Conservation (phyloP, 2,113 vertebrate species). For the Alouatta palliata region DNA sequence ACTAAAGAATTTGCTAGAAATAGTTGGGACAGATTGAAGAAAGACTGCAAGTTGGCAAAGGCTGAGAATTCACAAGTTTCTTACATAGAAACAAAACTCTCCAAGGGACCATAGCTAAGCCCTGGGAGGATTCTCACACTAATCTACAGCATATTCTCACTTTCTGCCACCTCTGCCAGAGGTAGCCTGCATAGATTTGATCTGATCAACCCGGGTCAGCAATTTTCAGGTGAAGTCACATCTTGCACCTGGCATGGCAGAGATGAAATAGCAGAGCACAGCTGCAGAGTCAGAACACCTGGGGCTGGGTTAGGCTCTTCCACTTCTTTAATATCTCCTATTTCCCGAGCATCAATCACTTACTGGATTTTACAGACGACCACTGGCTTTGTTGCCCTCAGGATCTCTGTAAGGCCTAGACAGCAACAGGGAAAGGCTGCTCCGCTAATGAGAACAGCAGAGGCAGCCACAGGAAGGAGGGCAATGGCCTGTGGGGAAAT, state of each 20-base stretch:
- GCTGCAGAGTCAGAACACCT: not conserved
- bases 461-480: not conserved
- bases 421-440: not conserved
- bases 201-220: not conserved
- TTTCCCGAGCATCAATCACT: not conserved
- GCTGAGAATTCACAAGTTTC: constrained; percentile 32
- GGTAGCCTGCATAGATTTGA: not conserved
- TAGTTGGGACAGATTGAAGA: constrained; percentile 14
- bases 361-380: not conserved
- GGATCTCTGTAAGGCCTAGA: not conserved
- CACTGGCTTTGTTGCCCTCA: not conserved
- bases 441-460: not conserved
- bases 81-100: not conserved
- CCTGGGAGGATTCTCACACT: not conserved
- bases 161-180: not conserved
- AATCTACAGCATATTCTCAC: not conserved
- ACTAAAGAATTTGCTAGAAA: constrained; percentile 56
- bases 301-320: not conserved
- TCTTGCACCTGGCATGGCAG: not conserved
- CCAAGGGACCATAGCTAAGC: not conserved
- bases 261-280: not conserved
- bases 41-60: not conserved
- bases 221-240: not conserved
- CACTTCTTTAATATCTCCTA: not conserved
- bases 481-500: not conserved